Evolutionary conservation across 2,113 vertebrate species (phyloP), one percentile per base, ranked within the genome.

Genomic region (Petaurus breviceps): DNA sequence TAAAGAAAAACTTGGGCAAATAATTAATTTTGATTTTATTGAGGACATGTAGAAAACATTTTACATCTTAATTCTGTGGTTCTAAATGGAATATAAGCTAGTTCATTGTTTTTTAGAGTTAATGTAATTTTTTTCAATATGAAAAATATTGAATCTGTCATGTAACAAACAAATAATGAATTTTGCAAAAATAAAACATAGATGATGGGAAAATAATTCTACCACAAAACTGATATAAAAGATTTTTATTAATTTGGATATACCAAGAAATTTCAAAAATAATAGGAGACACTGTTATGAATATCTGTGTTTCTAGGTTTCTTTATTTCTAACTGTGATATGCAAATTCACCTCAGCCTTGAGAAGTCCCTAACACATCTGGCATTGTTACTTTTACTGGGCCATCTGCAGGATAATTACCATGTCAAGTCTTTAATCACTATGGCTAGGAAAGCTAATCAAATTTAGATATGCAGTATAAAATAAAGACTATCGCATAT

Each of bases 111-210:
- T 68, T 77, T 84, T 84, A 84, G 43, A 84, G 37, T 16, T 84
- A 43, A 91, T 51, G 50, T 84, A 89, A 92, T 77, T 49, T 91
- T 93, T 94, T 43, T 91, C 22, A 96, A 91, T 19, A 95, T 89
- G 51, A 47, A 47, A 94, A 90, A 89, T n/a, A 94, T 31, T 96
- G 61, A 53, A 90, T 51, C 90, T 51, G 0, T 43, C 50, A 8
- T 28, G 0, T 31, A 94, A 90, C 37, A 91, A 90, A 95, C 51
- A 96, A 93, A 16, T 47, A 25, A 93, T n/a, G 53, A 3, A 0
- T 0, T 93, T 95, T 14, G 37, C 92, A 51, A 93, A 95, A 12
- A 68, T 77, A 91, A 95, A 97, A 50, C n/a, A 9, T 90, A 94
- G 14, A 96, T 24, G 51, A 90, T 95, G 96, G 46, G 0, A 90